Percentiles rank a stretch among this genome's conserved stretches.
phyloP scores from a whole-genome alignment of 1,140 invertebrate genomes.

The Aphaenogaster rudis region DNA sequence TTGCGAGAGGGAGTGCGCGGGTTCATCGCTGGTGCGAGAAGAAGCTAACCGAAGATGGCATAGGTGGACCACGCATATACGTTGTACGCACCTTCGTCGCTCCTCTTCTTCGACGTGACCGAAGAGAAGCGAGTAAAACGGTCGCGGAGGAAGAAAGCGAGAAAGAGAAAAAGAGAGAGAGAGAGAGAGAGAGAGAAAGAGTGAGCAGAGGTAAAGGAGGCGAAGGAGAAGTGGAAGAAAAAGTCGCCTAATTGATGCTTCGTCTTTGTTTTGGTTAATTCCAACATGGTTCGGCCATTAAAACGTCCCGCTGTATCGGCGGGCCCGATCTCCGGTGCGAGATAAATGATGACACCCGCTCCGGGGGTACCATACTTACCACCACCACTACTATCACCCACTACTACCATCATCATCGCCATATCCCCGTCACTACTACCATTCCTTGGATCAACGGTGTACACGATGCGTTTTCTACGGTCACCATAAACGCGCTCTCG shows the following conservation, averaged over 20 bases:
- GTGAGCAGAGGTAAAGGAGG: constrained; percentile 58
- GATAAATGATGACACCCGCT: constrained; percentile 88
- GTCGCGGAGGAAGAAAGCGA: constrained; percentile 49
- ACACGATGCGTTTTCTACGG: constrained; percentile 56
- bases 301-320: constrained; percentile 87
- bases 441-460: constrained; percentile 62
- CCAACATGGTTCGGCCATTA: constrained; percentile 89
- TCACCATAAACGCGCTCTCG: constrained; percentile 18
- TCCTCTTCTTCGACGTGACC: constrained; percentile 71
- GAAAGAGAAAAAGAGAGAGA: constrained; percentile 30
- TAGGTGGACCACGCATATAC: constrained; percentile 69
- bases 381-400: constrained; percentile 80
- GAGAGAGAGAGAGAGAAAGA: constrained; percentile 37
- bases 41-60: constrained; percentile 64
- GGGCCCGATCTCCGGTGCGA: constrained; percentile 86
- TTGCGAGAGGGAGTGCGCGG: constrained; percentile 7
- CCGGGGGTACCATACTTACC: constrained; percentile 86
- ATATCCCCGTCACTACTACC: constrained; percentile 71
- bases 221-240: constrained; percentile 84
- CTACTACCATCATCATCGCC: constrained; percentile 73
- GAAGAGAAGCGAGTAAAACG: constrained; percentile 35
- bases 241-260: constrained; percentile 89
- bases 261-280: constrained; percentile 89
- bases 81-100: constrained; percentile 67
- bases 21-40: not conserved